Evolutionary conservation across 1,140 invertebrate species (phyloP).

Genomic region (Leguminivora glycinivorella): DNA sequence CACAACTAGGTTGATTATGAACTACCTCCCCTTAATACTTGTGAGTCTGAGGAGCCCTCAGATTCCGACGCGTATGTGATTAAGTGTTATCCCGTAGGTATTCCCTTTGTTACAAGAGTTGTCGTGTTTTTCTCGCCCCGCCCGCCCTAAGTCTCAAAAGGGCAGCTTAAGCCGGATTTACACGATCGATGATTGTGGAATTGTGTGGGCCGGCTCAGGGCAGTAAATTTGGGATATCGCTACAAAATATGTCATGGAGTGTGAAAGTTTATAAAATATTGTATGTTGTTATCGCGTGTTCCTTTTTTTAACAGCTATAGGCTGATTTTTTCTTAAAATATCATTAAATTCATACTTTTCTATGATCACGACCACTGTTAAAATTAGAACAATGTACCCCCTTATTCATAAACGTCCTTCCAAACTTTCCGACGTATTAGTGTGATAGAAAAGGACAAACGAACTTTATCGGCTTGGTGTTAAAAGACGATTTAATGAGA

Average conservation of each 20-base stretch:
- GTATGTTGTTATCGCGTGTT: not conserved
- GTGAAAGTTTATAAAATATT: conserved; percentile 21
- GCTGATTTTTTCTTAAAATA: not conserved
- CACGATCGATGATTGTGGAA: conserved; percentile 54
- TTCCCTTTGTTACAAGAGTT: conserved; percentile 56
- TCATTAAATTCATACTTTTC: not conserved
- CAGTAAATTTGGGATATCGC: conserved; percentile 27
- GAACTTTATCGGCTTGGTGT: no score
- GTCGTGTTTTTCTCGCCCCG: conserved; percentile 46
- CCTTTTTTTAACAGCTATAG: not conserved
- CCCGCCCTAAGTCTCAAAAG: conserved; percentile 46
- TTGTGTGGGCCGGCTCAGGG: conserved; percentile 33
- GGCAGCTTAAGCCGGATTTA: conserved; percentile 56
- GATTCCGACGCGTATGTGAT: conserved; percentile 45
- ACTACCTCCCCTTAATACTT: conserved; percentile 30
- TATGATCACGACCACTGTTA: not conserved
- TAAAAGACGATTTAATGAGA: no score
- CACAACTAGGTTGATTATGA: not conserved
- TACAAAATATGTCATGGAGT: conserved; percentile 19
- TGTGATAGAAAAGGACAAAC: no score
- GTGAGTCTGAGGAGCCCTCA: conserved; percentile 42
- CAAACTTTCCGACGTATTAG: no score
- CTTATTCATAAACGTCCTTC: no score
- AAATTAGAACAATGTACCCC: no score
- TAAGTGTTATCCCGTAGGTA: conserved; percentile 47